Evolutionary conservation across 2,888 invertebrate genomes (phyloP).

Genomic region (Euzophera pinguis): DNA sequence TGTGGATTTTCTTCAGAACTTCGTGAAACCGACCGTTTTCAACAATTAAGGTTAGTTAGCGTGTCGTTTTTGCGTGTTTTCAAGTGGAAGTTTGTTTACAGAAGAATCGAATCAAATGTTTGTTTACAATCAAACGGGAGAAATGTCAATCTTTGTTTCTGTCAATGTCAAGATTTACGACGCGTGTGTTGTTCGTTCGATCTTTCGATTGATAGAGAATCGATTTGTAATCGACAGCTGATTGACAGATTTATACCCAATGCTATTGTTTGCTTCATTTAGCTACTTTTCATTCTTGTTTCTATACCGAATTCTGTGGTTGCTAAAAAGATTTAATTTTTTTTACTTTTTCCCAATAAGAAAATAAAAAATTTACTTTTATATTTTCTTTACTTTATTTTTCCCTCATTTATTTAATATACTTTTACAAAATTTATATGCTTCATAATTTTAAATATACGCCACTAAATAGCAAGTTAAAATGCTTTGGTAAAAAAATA

Average conservation of each 20-base stretch:
- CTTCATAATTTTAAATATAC: no score
- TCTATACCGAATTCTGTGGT: neutral
- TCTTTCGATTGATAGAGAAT: neutral
- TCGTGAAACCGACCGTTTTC: neutral
- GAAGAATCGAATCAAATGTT: neutral
- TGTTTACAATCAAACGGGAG: neutral
- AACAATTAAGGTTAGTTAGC: constrained; percentile 11
- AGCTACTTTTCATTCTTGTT: neutral
- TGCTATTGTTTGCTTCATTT: neutral
- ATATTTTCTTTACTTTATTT: no score
- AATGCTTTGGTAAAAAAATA: no score
- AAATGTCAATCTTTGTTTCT: constrained; percentile 8
- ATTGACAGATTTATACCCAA: constrained; percentile 1
- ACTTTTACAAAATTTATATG: no score
- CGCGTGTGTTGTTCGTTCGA: neutral
- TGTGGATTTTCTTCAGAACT: constrained; percentile 12
- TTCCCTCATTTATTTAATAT: no score
- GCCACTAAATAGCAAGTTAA: no score
- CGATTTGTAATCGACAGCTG: neutral
- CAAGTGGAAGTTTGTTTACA: neutral
- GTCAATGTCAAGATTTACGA: neutral
- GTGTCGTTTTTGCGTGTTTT: neutral
- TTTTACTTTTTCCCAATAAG: no score
- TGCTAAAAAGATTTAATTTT: no score
- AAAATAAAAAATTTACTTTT: no score